phyloP scores from a whole-genome alignment of 2,888 invertebrate species.

The Sesamia inferens region DNA sequence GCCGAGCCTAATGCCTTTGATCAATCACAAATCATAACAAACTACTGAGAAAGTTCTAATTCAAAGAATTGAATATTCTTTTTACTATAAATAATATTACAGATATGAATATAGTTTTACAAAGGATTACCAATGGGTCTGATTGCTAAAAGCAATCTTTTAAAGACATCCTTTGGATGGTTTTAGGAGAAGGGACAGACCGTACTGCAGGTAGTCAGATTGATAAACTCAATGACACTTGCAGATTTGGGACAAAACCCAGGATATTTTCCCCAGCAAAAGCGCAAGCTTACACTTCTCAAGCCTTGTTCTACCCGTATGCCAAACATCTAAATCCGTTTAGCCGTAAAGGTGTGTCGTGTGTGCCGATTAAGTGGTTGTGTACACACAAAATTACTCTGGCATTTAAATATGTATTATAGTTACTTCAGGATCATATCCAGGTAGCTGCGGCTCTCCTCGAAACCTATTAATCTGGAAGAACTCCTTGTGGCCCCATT shows the following conservation, averaged over 20 bases:
- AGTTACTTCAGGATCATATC: conserved; percentile 83
- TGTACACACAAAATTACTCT: neutral
- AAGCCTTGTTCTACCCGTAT: neutral
- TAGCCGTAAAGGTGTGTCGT: neutral
- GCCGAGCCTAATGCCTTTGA: neutral
- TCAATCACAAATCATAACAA: neutral
- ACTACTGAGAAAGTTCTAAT: neutral
- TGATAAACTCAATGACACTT: neutral
- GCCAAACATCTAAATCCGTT: neutral
- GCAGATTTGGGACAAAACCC: neutral
- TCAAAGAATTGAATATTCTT: too few relatives aligned
- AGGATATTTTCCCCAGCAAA: neutral
- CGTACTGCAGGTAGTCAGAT: too few relatives aligned
- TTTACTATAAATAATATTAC: too few relatives aligned
- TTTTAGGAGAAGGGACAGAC: too few relatives aligned
- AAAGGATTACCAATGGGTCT: too few relatives aligned
- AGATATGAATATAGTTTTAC: too few relatives aligned
- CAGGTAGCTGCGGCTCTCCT: conserved; percentile 89
- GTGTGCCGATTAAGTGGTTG: neutral
- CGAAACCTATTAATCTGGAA: conserved; percentile 91
- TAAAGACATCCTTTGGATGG: too few relatives aligned
- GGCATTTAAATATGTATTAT: neutral
- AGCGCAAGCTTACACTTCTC: too few relatives aligned
- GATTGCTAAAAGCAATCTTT: too few relatives aligned
- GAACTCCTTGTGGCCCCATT: conserved; percentile 90